Evolutionary conservation across 2,113 vertebrate genomes (phyloP).

Genomic region (Carollia perspicillata): DNA sequence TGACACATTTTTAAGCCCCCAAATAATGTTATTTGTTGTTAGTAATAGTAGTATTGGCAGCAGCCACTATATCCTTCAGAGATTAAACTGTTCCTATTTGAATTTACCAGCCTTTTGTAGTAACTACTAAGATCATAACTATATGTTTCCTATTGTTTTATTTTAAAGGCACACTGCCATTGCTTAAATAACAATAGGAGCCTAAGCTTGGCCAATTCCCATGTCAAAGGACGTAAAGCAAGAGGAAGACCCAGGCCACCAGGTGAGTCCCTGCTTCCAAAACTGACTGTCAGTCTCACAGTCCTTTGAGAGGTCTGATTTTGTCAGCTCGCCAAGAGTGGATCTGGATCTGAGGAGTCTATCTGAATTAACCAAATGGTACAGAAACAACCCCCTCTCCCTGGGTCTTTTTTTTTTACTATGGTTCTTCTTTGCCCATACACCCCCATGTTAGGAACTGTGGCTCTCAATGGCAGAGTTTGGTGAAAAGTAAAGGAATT

Average conservation of each 20-base stretch:
- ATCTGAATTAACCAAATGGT: neutral
- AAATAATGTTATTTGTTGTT: constrained; percentile 31
- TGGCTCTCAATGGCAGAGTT: no score
- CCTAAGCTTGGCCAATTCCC: neutral
- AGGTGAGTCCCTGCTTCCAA: neutral
- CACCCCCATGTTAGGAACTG: no score
- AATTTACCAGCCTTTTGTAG: constrained; percentile 1
- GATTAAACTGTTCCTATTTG: constrained; percentile 57
- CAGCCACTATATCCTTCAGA: constrained; percentile 33
- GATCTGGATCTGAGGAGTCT: neutral
- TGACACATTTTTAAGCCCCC: constrained; percentile 49
- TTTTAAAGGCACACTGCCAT: constrained; percentile 10
- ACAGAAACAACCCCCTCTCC: no score
- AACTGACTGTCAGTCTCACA: neutral
- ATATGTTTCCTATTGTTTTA: neutral
- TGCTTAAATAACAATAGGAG: neutral
- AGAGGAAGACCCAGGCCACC: neutral
- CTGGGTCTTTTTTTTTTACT: no score
- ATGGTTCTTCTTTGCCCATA: no score
- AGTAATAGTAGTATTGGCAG: neutral
- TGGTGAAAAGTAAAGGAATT: no score
- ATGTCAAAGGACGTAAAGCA: neutral
- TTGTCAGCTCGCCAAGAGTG: neutral
- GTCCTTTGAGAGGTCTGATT: neutral
- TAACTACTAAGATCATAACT: constrained; percentile 33